Conservation (phyloP, 30 jellyfish, hydroid and myxozoan species). For the Chironex yamaguchii region DNA sequence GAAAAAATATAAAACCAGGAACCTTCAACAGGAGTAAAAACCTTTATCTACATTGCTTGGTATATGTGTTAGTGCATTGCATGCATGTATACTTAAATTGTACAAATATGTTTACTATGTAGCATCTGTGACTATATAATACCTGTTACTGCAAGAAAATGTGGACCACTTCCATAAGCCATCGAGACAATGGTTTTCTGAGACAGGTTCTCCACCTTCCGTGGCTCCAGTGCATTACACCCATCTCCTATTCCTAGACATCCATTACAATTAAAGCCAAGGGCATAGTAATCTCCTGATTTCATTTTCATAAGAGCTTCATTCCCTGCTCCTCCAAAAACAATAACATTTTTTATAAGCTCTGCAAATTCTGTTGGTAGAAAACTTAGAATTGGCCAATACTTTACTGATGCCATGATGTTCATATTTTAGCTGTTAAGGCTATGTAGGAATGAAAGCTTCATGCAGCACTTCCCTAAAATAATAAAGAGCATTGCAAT, state of each 20-base stretch:
- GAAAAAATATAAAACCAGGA: too few species aligned
- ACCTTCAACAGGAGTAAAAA: too few species aligned
- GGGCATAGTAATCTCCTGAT: slow-evolving; percentile 77
- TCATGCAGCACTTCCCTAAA: too few species aligned
- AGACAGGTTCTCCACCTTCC: slow-evolving; percentile 62
- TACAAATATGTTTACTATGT: too few species aligned
- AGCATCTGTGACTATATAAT: too few species aligned
- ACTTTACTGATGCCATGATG: slow-evolving; percentile 31
- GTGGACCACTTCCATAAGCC: slow-evolving; percentile 93
- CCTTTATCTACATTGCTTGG: too few species aligned
- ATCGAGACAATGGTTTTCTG: slow-evolving; percentile 56
- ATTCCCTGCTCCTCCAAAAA: slow-evolving; percentile 94
- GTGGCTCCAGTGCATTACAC: slow-evolving; percentile 74
- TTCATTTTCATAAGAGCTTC: slow-evolving; percentile 79
- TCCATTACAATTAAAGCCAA: slow-evolving; percentile 94
- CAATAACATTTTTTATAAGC: slow-evolving; percentile 75
- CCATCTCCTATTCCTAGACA: slow-evolving; percentile 87
- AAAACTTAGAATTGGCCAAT: slow-evolving; percentile 91
- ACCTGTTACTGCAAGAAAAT: slow-evolving; percentile 87
- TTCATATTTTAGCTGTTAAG: too few species aligned
- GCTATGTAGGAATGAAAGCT: too few species aligned
- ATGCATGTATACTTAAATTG: too few species aligned
- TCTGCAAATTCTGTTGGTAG: slow-evolving; percentile 80
- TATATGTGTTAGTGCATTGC: too few species aligned
- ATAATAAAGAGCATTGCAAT: too few species aligned